Conservation (phyloP, 2,888 invertebrate genomes). For the Theretra japonica region DNA sequence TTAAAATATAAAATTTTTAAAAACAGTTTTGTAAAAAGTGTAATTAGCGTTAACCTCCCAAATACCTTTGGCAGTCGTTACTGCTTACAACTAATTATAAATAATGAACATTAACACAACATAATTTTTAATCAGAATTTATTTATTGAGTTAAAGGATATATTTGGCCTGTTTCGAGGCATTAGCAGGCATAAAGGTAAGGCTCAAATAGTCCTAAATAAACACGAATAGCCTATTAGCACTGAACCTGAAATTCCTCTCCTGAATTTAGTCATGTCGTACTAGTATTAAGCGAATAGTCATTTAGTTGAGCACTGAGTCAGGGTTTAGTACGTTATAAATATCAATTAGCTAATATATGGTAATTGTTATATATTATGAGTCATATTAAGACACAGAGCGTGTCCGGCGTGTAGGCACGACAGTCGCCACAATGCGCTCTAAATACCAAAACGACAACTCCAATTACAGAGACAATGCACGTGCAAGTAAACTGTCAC, state of each 20-base stretch:
- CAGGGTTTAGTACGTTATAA: conserved; percentile 15
- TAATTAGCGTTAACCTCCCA: background rate
- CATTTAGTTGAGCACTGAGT: background rate
- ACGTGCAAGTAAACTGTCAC: conserved; percentile 53
- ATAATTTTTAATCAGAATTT: background rate
- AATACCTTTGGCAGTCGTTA: background rate
- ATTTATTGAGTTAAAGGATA: background rate
- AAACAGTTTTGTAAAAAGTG: background rate
- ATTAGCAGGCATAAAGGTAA: background rate
- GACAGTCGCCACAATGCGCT: conserved; percentile 49
- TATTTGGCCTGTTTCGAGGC: background rate
- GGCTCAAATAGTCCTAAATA: conserved; percentile 12
- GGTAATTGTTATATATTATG: conserved; percentile 35
- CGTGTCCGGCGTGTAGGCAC: conserved; percentile 47
- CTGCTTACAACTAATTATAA: background rate
- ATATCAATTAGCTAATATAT: conserved; percentile 26
- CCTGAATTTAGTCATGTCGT: conserved; percentile 3
- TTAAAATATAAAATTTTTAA: conserved; percentile 1
- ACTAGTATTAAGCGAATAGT: background rate
- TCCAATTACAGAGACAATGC: conserved; percentile 53
- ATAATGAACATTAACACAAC: background rate
- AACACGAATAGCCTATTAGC: conserved; percentile 19
- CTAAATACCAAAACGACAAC: conserved; percentile 53
- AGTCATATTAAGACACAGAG: conserved; percentile 45
- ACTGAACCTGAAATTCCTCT: conserved; percentile 10